Evolutionary conservation across 1,140 invertebrate species (phyloP), one percentile per base, ranked within the genome.

Genomic region (Drosophila arawakana): DNA sequence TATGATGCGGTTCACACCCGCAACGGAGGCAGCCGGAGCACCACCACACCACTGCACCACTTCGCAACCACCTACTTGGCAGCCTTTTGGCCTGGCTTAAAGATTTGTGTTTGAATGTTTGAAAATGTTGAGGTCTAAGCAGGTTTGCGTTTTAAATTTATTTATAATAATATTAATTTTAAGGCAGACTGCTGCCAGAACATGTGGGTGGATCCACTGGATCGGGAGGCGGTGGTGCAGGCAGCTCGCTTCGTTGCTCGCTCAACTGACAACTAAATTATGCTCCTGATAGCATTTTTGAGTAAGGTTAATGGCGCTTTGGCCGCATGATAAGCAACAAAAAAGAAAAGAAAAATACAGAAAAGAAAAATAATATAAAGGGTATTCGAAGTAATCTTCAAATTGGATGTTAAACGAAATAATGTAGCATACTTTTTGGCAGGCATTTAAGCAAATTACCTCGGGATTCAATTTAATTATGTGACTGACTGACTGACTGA

Each of bases 101-200:
- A 18, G 55, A 58, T 39, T 41, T 54, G 65, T 11, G 21, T 34
- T 65, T 47, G 66, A 50, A 80, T 11, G 21, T 34, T 65, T 47
- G 66, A 50, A 80, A 80, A 83, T 84, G 37, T 60, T 77, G 79
- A 77, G 79, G 76, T 70, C 52, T 76, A 65, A 72, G 82, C 82
- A 75, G 75, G 80, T 86, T 84, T 84, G 57, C 71, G 70, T 73
- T 76, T 76, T 78, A 84, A 81, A 89, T 89, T 80, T 89, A 85
- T 89, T 81, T 84, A 59, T 80, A 81, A 84, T 84, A 84, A 73
- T 89, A 89, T 84, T 83, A 75, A 80, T 89, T 84, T 84, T 89
- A 89, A 83, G 82, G 58, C 77, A 76, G 69, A 61, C 69, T 74
- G 34, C 30, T 63, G 25, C 8, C 10, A 10, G 46, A 9, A 54